Percentiles rank a stretch among this genome's conserved stretches.
phyloP scores from a whole-genome alignment of 2,797 vertebrate species.

The Acanthopagrus latus region DNA sequence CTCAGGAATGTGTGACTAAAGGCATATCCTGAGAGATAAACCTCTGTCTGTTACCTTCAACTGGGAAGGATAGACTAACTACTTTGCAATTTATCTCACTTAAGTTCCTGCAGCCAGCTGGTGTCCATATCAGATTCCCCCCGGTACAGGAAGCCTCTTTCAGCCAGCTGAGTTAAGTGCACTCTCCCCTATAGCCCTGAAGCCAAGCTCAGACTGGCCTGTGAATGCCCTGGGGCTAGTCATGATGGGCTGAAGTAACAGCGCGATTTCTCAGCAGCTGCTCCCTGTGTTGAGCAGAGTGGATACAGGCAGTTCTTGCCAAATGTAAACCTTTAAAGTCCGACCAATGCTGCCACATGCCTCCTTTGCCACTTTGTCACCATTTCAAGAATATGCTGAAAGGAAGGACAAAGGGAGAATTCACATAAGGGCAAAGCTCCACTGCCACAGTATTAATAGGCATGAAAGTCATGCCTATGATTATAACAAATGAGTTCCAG shows the following conservation, averaged over 20 bases:
- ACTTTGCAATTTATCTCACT: slow-evolving; percentile 84
- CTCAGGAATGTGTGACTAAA: slow-evolving; percentile 59
- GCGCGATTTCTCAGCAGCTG: slow-evolving; percentile 79
- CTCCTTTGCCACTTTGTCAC: slow-evolving; percentile 64
- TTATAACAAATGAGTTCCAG: slow-evolving; percentile 73
- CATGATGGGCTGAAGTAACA: slow-evolving; percentile 78
- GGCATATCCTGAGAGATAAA: slow-evolving; percentile 70
- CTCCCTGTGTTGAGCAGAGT: slow-evolving; percentile 65
- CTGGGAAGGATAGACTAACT: slow-evolving; percentile 73
- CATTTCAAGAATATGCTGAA: slow-evolving; percentile 60
- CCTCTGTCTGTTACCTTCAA: slow-evolving; percentile 75
- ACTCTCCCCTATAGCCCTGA: slow-evolving; percentile 75
- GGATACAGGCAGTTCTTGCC: slow-evolving; percentile 64
- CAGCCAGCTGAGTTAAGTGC: slow-evolving; percentile 80
- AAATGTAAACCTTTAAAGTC: slow-evolving; percentile 76
- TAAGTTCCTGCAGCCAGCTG: slow-evolving; percentile 78
- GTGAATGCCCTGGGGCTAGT: slow-evolving; percentile 78
- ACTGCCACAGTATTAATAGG: slow-evolving; percentile 58
- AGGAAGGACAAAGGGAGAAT: slow-evolving; percentile 53
- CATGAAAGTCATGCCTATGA: slow-evolving; percentile 71
- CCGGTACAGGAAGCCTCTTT: slow-evolving; percentile 69
- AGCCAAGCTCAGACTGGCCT: slow-evolving; percentile 78
- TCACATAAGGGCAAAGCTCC: slow-evolving; percentile 48
- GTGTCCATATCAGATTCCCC: slow-evolving; percentile 78
- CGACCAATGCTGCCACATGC: slow-evolving; percentile 64